Evolutionary conservation across 2,888 invertebrate species (phyloP).

Genomic region (Invenusta paracnida): DNA sequence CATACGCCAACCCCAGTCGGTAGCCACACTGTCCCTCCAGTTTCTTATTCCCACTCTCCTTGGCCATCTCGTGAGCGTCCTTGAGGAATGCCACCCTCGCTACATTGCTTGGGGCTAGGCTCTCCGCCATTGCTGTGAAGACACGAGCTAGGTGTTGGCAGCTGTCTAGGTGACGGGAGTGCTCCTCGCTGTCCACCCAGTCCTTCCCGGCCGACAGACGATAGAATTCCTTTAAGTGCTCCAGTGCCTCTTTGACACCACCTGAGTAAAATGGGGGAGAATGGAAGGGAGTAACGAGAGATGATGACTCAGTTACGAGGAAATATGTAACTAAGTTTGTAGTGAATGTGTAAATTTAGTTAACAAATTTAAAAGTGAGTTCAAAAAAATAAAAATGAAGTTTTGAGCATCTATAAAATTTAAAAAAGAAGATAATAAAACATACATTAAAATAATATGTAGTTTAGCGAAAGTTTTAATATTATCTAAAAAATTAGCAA

Average conservation of each 20-base stretch:
- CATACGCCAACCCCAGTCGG: constrained; percentile 55
- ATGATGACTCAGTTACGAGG: not conserved
- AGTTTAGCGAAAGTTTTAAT: too few relatives aligned
- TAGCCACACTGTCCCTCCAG: constrained; percentile 56
- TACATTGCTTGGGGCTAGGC: constrained; percentile 48
- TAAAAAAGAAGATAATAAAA: too few relatives aligned
- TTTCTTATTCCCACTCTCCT: constrained; percentile 53
- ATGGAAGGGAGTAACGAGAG: not conserved
- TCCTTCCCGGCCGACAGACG: constrained; percentile 49
- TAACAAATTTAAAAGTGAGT: constrained; percentile 12
- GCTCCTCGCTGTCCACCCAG: constrained; percentile 51
- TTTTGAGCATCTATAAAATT: too few relatives aligned
- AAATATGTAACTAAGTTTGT: constrained; percentile 15
- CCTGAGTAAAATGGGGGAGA: not conserved
- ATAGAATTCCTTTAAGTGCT: constrained; percentile 57
- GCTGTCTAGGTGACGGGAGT: constrained; percentile 52
- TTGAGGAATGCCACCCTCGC: constrained; percentile 51
- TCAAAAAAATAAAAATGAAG: too few relatives aligned
- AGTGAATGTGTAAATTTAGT: constrained; percentile 20
- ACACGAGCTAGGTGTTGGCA: constrained; percentile 54
- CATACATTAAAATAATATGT: too few relatives aligned
- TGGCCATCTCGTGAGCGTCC: constrained; percentile 55
- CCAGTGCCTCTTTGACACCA: constrained; percentile 50
- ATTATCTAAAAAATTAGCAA: too few relatives aligned
- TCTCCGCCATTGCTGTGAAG: constrained; percentile 53